Evolutionary conservation across 2,797 vertebrate genomes (phyloP).

Genomic region (Ficedula albicollis): DNA sequence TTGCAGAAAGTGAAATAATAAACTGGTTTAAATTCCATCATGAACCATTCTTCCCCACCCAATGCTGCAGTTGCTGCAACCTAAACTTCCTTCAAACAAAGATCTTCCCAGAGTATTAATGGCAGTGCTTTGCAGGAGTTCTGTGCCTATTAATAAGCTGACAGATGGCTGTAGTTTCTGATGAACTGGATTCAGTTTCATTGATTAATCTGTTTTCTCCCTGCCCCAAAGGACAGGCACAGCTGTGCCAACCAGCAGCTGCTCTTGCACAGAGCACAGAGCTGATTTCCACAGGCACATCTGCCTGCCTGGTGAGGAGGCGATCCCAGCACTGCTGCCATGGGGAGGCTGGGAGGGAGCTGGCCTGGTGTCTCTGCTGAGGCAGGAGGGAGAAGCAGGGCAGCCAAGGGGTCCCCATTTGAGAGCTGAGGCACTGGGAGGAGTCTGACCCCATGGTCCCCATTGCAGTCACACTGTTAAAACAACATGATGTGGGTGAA

Average conservation of each 20-base stretch:
- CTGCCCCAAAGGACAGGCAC: neutral
- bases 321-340: rapidly evolving
- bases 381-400: neutral
- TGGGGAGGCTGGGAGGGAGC: neutral
- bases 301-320: neutral
- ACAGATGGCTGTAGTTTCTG: slow-evolving; percentile 27
- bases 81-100: neutral
- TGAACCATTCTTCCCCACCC: neutral
- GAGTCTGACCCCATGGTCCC: rapidly evolving
- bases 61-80: neutral
- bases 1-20: neutral
- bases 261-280: neutral
- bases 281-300: neutral
- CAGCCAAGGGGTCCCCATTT: neutral
- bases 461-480: neutral
- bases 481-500: rapidly evolving
- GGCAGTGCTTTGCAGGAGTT: neutral
- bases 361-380: rapidly evolving
- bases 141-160: slow-evolving; percentile 33
- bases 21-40: neutral
- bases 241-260: neutral
- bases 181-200: neutral
- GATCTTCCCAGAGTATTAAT: neutral
- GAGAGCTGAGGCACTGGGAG: neutral
- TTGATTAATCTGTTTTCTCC: slow-evolving; percentile 6